These are phyloP conservation scores for Acipenser ruthenus DNA, from an alignment of 2,797 vertebrate genomes.

Conservation along the genomic window DNA sequence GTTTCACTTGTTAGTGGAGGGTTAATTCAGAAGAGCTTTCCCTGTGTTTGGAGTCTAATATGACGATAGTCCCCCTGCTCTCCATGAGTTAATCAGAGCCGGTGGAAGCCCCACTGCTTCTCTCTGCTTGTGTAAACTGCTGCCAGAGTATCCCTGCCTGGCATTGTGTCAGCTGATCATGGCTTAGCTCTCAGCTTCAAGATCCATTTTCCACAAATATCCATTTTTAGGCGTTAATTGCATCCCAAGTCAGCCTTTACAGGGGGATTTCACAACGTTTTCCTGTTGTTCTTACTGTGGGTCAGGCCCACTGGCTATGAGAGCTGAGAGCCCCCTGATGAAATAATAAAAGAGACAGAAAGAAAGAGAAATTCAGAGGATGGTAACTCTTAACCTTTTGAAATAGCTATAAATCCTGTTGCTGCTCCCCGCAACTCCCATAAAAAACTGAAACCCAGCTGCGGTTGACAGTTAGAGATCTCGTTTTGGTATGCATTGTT, in stretches of 20 bases:
- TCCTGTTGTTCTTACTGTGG: conserved; percentile 32
- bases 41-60: too few relatives aligned
- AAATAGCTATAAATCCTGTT: conserved; percentile 62
- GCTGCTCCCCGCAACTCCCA: conserved; percentile 58
- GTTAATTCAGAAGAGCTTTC: too few relatives aligned
- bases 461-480: too few relatives aligned
- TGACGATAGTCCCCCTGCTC: too few relatives aligned
- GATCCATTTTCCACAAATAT: not conserved
- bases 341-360: not conserved
- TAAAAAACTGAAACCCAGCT: conserved; percentile 29
- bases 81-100: too few relatives aligned
- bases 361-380: not conserved
- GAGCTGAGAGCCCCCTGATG: not conserved
- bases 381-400: conserved; percentile 26
- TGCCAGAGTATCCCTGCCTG: conserved; percentile 3
- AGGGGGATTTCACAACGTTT: not conserved
- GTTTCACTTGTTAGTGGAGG: too few relatives aligned
- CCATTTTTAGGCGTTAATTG: not conserved
- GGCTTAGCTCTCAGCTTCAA: not conserved
- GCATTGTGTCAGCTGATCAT: conserved; percentile 21
- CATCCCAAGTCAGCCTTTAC: not conserved
- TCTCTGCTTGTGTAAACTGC: too few relatives aligned
- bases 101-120: too few relatives aligned
- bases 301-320: conserved; percentile 26
- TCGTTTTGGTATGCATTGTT: too few relatives aligned